A percentile compares a stretch with the other conserved stretches of the same genome.
phyloP scores from a whole-genome alignment of 2,797 vertebrate species.

The Catharus ustulatus region DNA sequence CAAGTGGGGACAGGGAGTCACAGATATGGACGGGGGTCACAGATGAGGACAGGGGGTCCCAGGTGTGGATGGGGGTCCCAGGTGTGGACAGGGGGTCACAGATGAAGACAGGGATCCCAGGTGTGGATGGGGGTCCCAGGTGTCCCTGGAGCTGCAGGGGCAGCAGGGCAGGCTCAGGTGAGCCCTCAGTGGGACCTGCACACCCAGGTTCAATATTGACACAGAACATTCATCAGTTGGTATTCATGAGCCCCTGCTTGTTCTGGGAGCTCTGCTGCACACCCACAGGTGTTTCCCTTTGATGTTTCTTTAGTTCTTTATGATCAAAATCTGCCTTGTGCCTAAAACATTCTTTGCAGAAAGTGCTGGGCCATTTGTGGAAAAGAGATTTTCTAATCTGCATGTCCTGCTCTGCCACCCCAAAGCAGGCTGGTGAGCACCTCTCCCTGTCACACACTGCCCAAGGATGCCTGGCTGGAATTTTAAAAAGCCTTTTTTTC shows the following conservation, averaged over 20 bases:
- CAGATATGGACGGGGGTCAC: too few relatives aligned
- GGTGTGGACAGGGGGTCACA: too few relatives aligned
- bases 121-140: accelerated
- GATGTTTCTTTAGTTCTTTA: constrained; percentile 14
- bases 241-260: constrained; percentile 16
- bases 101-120: accelerated
- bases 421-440: not conserved
- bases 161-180: not conserved
- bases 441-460: not conserved
- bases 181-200: accelerated
- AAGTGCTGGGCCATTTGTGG: not conserved
- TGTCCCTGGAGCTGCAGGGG: not conserved
- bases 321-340: constrained; percentile 46
- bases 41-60: too few relatives aligned
- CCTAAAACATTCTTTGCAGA: not conserved
- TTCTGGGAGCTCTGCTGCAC: not conserved
- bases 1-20: too few relatives aligned
- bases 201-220: accelerated
- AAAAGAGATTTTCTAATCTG: not conserved
- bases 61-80: too few relatives aligned
- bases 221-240: not conserved
- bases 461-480: not conserved
- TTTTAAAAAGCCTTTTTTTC: not conserved
- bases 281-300: constrained; percentile 14
- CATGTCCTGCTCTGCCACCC: not conserved